Conservation (phyloP, 2,888 invertebrate genomes). For the Ephialtes manifestator region DNA sequence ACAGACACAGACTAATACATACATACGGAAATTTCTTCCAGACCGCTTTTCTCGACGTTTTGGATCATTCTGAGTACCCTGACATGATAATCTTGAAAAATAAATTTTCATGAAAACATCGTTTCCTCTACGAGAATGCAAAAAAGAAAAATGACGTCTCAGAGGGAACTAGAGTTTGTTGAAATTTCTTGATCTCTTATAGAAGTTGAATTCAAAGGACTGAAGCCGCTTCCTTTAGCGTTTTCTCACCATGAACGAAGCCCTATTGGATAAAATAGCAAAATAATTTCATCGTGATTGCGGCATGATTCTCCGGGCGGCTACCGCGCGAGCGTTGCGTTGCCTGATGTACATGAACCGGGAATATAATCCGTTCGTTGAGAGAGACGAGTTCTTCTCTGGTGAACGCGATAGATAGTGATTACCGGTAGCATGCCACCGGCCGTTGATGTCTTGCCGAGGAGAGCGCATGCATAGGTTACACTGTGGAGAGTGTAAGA, state of each 20-base stretch:
- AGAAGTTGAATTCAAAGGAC: slow-evolving; percentile 4
- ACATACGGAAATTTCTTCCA: no score
- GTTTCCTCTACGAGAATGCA: no score
- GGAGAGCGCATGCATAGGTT: slow-evolving; percentile 29
- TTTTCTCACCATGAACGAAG: neutral
- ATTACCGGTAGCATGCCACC: slow-evolving; percentile 67
- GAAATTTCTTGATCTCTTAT: slow-evolving; percentile 4
- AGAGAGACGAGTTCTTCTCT: slow-evolving; percentile 51
- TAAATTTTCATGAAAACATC: no score
- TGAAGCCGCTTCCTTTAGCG: slow-evolving; percentile 4
- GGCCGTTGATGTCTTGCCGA: slow-evolving; percentile 28
- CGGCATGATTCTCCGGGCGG: slow-evolving; percentile 30
- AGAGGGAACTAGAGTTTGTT: no score
- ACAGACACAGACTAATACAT: no score
- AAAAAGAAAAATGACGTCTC: no score
- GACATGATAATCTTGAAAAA: no score
- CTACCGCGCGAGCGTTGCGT: neutral
- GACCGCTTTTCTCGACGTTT: no score
- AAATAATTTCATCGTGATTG: slow-evolving; percentile 60
- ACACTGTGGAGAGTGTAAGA: slow-evolving; percentile 6
- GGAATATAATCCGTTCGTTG: slow-evolving; percentile 53
- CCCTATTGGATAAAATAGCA: slow-evolving; percentile 34
- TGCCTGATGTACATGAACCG: slow-evolving; percentile 37
- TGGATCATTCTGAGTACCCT: no score
- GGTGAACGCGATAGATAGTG: slow-evolving; percentile 60